Percentiles rank a stretch among this genome's conserved stretches.
phyloP scores from a whole-genome alignment of 2,113 vertebrate species.

The Rhinolophus ferrumequinum region DNA sequence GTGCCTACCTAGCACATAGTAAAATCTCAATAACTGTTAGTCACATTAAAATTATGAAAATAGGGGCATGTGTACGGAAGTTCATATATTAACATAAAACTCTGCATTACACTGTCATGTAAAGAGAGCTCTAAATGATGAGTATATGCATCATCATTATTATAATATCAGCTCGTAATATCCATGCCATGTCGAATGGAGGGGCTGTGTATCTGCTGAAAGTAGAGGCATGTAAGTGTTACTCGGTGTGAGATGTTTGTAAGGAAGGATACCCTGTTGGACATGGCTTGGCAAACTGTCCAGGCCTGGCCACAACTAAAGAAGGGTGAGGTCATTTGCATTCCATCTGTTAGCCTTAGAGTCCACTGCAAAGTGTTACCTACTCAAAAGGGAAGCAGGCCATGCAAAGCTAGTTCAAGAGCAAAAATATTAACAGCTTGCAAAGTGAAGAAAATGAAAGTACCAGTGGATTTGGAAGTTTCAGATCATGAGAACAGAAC shows the following conservation, averaged over 20 bases:
- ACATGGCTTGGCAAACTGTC: slow-evolving; percentile 35
- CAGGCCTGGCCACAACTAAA: neutral
- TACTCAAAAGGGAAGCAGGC: neutral
- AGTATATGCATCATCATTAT: neutral
- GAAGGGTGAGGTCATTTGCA: slow-evolving; percentile 70
- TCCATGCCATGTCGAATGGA: neutral
- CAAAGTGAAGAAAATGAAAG: neutral
- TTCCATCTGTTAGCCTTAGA: slow-evolving; percentile 60
- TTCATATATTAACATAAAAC: neutral
- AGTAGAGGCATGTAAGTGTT: neutral
- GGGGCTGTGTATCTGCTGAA: neutral
- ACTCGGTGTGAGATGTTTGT: neutral
- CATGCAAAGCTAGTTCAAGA: neutral
- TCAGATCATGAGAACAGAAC: neutral
- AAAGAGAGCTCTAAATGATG: neutral
- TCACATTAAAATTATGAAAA: neutral
- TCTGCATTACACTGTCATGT: neutral
- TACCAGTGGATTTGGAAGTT: neutral
- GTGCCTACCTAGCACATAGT: neutral
- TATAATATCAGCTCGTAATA: neutral
- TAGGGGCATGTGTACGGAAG: neutral
- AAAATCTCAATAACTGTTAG: neutral
- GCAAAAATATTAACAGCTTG: neutral
- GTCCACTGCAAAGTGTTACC: slow-evolving; percentile 37
- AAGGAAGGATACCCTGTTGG: slow-evolving; percentile 14